These are phyloP conservation scores for Periophthalmus modestus DNA, from an alignment of 2,113 vertebrate genomes.

Conservation along the genomic window DNA sequence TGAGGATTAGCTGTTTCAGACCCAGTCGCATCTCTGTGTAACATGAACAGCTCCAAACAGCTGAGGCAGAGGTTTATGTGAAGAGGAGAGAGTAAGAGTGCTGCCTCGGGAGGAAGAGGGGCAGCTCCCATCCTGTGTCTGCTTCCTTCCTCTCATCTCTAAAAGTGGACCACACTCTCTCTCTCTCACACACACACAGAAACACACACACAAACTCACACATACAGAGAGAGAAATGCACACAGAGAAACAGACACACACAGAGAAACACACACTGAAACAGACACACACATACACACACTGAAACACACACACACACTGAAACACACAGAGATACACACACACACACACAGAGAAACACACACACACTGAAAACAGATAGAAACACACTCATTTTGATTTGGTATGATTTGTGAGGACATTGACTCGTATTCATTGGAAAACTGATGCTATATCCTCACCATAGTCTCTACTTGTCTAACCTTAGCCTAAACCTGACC, in stretches of 20 bases:
- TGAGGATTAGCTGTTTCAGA: background rate
- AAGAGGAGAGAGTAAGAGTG: conserved; percentile 36
- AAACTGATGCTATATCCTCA: too few relatives aligned
- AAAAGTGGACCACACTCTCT: conserved; percentile 21
- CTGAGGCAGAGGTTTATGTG: conserved; percentile 10
- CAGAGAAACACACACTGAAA: too few relatives aligned
- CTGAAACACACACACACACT: conserved; percentile 6
- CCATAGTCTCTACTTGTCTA: too few relatives aligned
- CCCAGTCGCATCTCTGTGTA: background rate
- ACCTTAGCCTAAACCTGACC: too few relatives aligned
- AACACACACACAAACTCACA: conserved; percentile 19
- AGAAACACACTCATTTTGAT: too few relatives aligned
- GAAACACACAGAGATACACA: conserved; percentile 8
- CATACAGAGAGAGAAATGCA: background rate
- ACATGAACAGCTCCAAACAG: too few relatives aligned
- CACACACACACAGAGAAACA: conserved; percentile 12
- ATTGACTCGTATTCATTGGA: too few relatives aligned
- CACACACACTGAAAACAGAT: conserved; percentile 10
- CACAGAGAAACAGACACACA: conserved; percentile 1
- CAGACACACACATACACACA: background rate
- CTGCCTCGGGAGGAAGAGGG: conserved; percentile 68
- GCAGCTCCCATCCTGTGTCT: conserved; percentile 71
- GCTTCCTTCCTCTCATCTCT: conserved; percentile 54
- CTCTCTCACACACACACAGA: too few relatives aligned
- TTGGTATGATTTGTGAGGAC: too few relatives aligned